Base-by-base conservation (phyloP, 2,797 vertebrate genomes). In the Gymnothorax reevesii region DNA sequence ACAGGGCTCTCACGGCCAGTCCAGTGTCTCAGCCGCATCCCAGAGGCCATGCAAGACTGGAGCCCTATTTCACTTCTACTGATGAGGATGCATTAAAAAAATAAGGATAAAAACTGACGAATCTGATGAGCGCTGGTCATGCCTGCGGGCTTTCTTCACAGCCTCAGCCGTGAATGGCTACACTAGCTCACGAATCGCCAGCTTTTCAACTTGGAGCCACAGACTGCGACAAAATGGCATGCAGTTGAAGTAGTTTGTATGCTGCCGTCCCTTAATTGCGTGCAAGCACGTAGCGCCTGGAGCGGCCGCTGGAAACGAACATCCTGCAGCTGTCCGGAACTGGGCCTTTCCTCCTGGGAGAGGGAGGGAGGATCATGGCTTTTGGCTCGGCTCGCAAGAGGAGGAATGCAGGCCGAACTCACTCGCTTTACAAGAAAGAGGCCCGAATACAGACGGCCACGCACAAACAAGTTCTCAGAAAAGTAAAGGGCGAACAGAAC, bases 1-100 rank as follows among this genome's bases (percentile, higher is more conserved):
- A 49, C 1, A 22, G 5, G 49, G 7, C 52, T 27, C 2, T 25
- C 15, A 42, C 10, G 20, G 0, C 60, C 7, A 33, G 42, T 2
- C n/a, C 0, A 10, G 12, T 2, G 33, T 33, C 9, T 6, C 12
- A 33, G 4, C 60, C 8, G 49, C 33, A 0, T 49, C 71, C 71
- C 33, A 75, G 33, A 12, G 7, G 33, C 69, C 69, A 22, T 27
- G n/a, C 71, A 27, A 9, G n/a, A 73, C 25, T 42, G 20, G 22
- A n/a, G 77, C 77, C 55, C 59, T 86, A 55, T 54, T 57, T 79
- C 85, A 33, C 66, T 54, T 20, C 85, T 83, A 62, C 79, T 86
- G 71, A 86, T 57, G 49, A 22, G 62, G 60, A 83, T 59, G 54
- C 2, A 42, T 42, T 1, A 42, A 42, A 42, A 57, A 22, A 64